Percentiles rank a stretch among this genome's conserved stretches.
phyloP scores from a whole-genome alignment of 2,113 vertebrate genomes.

The Hippocampus mohnikei region DNA sequence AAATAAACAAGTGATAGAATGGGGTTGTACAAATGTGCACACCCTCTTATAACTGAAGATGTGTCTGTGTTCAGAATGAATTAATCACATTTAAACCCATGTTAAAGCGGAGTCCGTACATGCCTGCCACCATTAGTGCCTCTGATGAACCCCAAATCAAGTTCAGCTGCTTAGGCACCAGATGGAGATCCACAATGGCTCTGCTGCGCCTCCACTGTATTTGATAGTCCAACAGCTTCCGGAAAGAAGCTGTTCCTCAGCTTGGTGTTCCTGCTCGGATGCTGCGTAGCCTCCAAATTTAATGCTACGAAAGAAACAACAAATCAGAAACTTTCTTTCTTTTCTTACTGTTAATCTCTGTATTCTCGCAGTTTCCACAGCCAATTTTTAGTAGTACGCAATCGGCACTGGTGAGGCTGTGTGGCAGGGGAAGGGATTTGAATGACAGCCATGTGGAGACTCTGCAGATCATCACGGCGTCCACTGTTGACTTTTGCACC shows the following conservation, averaged over 20 bases:
- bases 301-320: background rate
- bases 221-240: too few relatives aligned
- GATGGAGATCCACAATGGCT: too few relatives aligned
- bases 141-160: background rate
- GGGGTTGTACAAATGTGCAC: background rate
- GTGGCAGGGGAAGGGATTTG: slow-evolving; percentile 26
- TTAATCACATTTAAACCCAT: background rate
- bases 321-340: slow-evolving; percentile 4
- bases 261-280: too few relatives aligned
- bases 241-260: too few relatives aligned
- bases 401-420: slow-evolving; percentile 20
- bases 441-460: slow-evolving; percentile 26
- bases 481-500: slow-evolving; percentile 26
- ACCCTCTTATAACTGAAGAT: background rate
- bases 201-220: too few relatives aligned
- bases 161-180: background rate
- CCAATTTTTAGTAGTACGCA: slow-evolving; percentile 18
- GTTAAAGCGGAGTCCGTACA: background rate
- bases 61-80: background rate
- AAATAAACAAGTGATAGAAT: background rate
- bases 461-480: slow-evolving; percentile 30
- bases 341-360: slow-evolving; percentile 4
- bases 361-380: slow-evolving; percentile 14
- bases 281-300: too few relatives aligned
- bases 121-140: background rate